phyloP scores from a whole-genome alignment of 2,888 invertebrate genomes.

The Chaetoderma sp. region DNA sequence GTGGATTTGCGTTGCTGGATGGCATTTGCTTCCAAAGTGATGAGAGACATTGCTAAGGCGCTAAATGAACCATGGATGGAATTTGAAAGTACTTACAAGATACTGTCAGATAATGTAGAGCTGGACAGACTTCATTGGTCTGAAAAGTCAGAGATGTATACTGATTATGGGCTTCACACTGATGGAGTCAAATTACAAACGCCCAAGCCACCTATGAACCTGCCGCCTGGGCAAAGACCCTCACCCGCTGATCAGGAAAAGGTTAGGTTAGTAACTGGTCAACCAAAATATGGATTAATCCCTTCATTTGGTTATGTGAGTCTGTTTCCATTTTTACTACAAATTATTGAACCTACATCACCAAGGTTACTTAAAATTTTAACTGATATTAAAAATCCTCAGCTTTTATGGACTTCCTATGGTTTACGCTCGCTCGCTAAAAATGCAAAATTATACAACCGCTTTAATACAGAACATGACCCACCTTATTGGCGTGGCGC shows the following conservation, averaged over 20 bases:
- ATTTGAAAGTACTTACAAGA: conserved; percentile 74
- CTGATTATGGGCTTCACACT: conserved; percentile 95
- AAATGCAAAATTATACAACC: conserved; percentile 87
- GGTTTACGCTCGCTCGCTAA: conserved; percentile 85
- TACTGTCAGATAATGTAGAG: conserved; percentile 81
- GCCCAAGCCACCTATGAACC: no score
- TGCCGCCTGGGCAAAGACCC: conserved; percentile 70
- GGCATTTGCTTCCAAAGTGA: conserved; percentile 83
- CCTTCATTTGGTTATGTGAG: conserved; percentile 92
- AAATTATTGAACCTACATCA: conserved; percentile 85
- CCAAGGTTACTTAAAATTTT: conserved; percentile 84
- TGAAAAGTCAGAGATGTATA: conserved; percentile 78
- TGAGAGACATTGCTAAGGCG: conserved; percentile 62
- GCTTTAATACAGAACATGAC: conserved; percentile 86
- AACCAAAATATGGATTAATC: conserved; percentile 83
- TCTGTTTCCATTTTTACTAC: conserved; percentile 92
- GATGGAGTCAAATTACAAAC: conserved; percentile 83
- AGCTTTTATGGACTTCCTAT: conserved; percentile 74
- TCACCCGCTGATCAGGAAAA: conserved; percentile 74
- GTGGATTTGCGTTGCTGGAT: conserved; percentile 98
- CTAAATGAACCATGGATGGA: conserved; percentile 53
- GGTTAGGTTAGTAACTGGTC: conserved; percentile 78
- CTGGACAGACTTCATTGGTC: conserved; percentile 92
- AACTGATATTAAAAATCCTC: conserved; percentile 82
- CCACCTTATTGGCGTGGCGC: conserved; percentile 98